Evolutionary conservation across 2,888 invertebrate species (phyloP).

Genomic region (Eupeodes latifasciatus): DNA sequence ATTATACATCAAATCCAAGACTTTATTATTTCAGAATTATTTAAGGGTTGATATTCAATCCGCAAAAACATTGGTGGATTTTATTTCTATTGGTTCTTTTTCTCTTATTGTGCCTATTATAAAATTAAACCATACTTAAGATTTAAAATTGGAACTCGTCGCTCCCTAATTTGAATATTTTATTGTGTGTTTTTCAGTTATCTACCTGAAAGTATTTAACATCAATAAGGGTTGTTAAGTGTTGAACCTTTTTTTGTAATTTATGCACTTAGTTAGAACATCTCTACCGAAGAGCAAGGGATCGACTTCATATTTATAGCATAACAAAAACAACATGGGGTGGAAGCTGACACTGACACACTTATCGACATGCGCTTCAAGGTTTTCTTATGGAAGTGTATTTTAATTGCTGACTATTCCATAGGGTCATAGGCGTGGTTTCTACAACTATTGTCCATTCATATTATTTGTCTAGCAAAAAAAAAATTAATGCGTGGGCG

Average conservation of each 20-base stretch:
- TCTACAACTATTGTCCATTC: conserved; percentile 7
- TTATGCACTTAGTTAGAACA: conserved; percentile 17
- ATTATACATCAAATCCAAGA: too few species aligned
- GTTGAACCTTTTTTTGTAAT: conserved; percentile 14
- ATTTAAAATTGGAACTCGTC: not conserved
- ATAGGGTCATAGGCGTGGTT: conserved; percentile 12
- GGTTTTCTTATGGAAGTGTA: conserved; percentile 3
- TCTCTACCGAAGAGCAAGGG: not conserved
- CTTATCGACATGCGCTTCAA: conserved; percentile 50
- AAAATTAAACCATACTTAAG: not conserved
- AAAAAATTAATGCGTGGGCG: conserved; percentile 11
- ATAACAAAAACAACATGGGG: conserved; percentile 34
- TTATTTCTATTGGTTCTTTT: conserved; percentile 18
- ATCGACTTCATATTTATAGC: not conserved
- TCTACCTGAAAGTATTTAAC: conserved; percentile 38
- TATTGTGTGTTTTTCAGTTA: not conserved
- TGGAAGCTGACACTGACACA: conserved; percentile 36
- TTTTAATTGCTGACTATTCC: not conserved
- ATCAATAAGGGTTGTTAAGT: conserved; percentile 42
- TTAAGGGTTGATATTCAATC: not conserved
- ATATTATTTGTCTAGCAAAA: not conserved
- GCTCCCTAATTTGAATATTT: conserved; percentile 45
- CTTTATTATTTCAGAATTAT: too few species aligned
- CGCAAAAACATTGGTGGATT: not conserved
- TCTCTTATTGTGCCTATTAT: not conserved